phyloP scores from a whole-genome alignment of 92 coral and sea anemone genomes.

The Galaxea fascicularis region DNA sequence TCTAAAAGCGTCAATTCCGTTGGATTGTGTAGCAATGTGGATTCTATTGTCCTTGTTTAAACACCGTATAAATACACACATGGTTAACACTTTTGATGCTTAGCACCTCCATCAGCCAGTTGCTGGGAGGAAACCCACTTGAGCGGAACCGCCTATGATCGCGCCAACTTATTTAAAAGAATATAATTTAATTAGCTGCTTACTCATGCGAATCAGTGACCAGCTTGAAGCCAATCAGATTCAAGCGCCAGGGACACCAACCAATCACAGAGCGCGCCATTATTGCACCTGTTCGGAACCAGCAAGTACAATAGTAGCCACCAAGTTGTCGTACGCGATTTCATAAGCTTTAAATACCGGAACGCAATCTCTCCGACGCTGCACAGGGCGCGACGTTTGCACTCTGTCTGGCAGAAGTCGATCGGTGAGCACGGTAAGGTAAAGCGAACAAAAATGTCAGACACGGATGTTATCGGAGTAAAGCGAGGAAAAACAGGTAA shows the following conservation, averaged over 20 bases:
- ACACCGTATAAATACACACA: conserved; percentile 50
- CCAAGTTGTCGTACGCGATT: conserved; percentile 19
- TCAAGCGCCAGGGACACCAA: conserved; percentile 20
- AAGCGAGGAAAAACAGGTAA: conserved; percentile 33
- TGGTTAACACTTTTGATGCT: conserved; percentile 1
- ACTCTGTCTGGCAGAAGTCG: not conserved
- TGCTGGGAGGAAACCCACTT: conserved; percentile 34
- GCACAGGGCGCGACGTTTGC: not conserved
- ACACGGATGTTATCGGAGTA: conserved; percentile 22
- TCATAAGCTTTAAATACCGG: conserved; percentile 22
- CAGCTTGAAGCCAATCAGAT: conserved; percentile 74
- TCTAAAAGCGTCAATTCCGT: conserved; percentile 21
- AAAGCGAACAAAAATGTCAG: conserved; percentile 29
- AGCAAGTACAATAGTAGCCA: conserved; percentile 66
- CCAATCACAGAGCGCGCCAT: conserved; percentile 64
- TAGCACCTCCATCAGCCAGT: not conserved
- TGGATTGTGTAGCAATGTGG: conserved; percentile 30
- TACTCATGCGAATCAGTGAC: conserved; percentile 56
- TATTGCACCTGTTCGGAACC: conserved; percentile 83
- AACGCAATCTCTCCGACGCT: conserved; percentile 9
- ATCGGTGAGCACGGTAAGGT: not conserved
- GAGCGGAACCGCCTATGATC: conserved; percentile 15
- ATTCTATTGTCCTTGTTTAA: conserved; percentile 45
- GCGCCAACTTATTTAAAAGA: conserved; percentile 29
- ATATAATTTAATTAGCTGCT: conserved; percentile 22